phyloP scores from a whole-genome alignment of 2,797 vertebrate species.

The Microctenopoma steveboyesi region DNA sequence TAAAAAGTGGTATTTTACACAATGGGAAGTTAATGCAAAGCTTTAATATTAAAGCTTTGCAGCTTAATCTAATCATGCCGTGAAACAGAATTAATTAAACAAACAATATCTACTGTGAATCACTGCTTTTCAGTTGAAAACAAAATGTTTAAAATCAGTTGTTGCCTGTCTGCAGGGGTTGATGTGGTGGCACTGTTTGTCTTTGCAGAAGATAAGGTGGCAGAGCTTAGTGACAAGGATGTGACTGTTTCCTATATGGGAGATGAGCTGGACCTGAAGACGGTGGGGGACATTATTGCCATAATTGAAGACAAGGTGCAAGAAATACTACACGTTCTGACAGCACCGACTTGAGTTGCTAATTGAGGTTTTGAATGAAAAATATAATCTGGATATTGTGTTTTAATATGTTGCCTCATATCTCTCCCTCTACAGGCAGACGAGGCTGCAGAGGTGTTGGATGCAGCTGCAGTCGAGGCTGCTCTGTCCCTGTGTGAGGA shows the following conservation, averaged over 20 bases:
- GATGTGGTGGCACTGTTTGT: slow-evolving; percentile 58
- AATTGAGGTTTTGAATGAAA: slow-evolving; percentile 5
- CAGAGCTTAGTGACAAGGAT: slow-evolving; percentile 90
- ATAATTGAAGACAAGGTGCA: slow-evolving; percentile 97
- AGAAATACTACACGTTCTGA: slow-evolving; percentile 4
- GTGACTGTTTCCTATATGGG: slow-evolving; percentile 92
- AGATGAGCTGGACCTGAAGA: slow-evolving; percentile 95
- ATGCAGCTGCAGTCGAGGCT: slow-evolving; percentile 94
- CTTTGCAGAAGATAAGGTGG: slow-evolving; percentile 84
- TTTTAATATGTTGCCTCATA: background rate
- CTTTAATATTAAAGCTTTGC: background rate
- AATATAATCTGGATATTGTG: background rate
- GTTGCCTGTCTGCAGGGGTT: slow-evolving; percentile 80
- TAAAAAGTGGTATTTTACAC: too few relatives aligned
- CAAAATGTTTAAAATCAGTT: slow-evolving; percentile 5
- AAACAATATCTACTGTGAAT: background rate
- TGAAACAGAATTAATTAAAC: background rate
- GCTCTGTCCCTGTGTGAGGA: slow-evolving; percentile 95
- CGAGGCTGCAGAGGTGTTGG: slow-evolving; percentile 91
- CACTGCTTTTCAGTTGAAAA: background rate
- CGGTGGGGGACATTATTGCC: slow-evolving; percentile 96
- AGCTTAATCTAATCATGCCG: background rate
- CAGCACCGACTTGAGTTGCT: background rate
- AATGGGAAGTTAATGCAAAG: too few relatives aligned
- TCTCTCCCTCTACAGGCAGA: slow-evolving; percentile 83